These are phyloP conservation scores for Muntiacus muntjak DNA, from an alignment of 2,113 vertebrate genomes.

Conservation along the genomic window DNA sequence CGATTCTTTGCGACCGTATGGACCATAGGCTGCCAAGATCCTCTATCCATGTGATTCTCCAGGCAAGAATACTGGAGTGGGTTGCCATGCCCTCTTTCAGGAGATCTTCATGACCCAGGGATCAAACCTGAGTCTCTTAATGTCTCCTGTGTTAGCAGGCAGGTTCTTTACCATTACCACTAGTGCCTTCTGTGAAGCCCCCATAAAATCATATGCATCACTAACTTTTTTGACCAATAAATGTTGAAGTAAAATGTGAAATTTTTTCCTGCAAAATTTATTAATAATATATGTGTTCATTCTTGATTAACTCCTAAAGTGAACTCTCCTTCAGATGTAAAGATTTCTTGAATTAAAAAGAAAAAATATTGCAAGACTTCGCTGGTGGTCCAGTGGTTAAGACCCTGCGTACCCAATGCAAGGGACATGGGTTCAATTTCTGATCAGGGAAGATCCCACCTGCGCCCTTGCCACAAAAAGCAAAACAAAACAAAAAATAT, in stretches of 20 bases:
- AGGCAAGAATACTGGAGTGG: background rate
- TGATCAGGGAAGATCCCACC: background rate
- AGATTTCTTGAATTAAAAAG: background rate
- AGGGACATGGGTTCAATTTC: background rate
- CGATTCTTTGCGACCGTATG: accelerated
- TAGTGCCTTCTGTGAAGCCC: background rate
- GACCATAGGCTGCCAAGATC: accelerated
- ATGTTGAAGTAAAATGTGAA: background rate
- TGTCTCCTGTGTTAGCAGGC: background rate
- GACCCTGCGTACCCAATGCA: background rate
- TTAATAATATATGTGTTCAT: background rate
- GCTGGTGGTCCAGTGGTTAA: background rate
- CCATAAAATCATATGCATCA: background rate
- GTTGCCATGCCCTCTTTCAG: background rate
- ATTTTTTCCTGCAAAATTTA: background rate
- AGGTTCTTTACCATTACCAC: background rate
- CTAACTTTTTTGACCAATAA: background rate
- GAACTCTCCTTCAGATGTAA: background rate
- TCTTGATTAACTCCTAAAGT: background rate
- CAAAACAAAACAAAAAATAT: background rate
- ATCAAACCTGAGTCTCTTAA: background rate
- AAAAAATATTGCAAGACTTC: background rate
- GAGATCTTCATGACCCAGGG: background rate
- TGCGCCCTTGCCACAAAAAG: background rate
- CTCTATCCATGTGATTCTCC: background rate